These are phyloP conservation scores for Caretta caretta DNA, from an alignment of 2,113 vertebrate genomes.

Conservation along the genomic window DNA sequence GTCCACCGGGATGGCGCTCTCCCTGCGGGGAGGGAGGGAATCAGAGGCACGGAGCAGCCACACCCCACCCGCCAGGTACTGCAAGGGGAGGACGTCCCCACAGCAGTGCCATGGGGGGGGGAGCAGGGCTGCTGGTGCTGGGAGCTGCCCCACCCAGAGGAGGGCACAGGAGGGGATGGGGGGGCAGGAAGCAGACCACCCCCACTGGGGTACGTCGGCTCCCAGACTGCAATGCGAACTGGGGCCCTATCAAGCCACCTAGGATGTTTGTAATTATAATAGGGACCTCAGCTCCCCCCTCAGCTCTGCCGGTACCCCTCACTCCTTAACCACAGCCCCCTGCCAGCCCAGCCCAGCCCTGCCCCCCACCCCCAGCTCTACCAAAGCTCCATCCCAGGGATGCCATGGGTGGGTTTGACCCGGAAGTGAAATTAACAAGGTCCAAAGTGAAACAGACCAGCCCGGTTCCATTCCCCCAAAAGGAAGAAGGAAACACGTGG, in stretches of 20 bases:
- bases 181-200: too few relatives aligned
- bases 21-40: slow-evolving; percentile 73
- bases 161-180: too few relatives aligned
- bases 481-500: not conserved
- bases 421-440: not conserved
- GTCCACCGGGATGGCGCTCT: slow-evolving; percentile 84
- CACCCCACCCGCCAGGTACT: not conserved
- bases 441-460: not conserved
- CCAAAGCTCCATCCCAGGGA: not conserved
- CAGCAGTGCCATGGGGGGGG: not conserved
- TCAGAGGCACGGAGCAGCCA: not conserved
- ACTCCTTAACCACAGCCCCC: not conserved
- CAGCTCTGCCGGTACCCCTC: not conserved
- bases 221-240: too few relatives aligned
- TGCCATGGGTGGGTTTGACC: not conserved
- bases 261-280: not conserved
- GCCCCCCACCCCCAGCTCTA: too few relatives aligned
- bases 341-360: too few relatives aligned
- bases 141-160: not conserved
- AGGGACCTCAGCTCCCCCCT: too few relatives aligned
- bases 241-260: not conserved
- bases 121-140: not conserved
- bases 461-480: not conserved
- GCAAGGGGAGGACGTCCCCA: not conserved
- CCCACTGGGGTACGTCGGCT: too few relatives aligned